A percentile compares a stretch with the other conserved stretches of the same genome.
Evolutionary conservation across 2,797 vertebrate species (phyloP).

Genomic region (Enteromius mattozi): DNA sequence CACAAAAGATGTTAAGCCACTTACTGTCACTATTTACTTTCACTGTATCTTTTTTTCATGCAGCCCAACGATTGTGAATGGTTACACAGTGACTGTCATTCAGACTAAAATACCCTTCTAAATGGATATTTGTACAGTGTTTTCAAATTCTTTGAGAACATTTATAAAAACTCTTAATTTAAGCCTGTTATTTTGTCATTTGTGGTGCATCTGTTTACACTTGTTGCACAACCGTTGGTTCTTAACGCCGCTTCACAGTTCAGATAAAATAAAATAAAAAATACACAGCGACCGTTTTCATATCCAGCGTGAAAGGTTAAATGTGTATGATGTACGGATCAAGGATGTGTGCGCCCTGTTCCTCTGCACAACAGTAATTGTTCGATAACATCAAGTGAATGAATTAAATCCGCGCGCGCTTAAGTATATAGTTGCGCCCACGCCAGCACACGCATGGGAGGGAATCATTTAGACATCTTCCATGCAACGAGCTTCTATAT

Average conservation of each 20-base stretch:
- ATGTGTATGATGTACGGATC: neutral
- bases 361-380: neutral
- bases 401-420: neutral
- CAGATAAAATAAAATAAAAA: neutral
- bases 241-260: constrained; percentile 53
- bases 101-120: neutral
- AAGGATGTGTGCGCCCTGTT: neutral
- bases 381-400: constrained; percentile 41
- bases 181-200: neutral
- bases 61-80: neutral
- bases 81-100: neutral
- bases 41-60: neutral
- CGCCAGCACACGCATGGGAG: neutral
- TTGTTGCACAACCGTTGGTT: constrained; percentile 12
- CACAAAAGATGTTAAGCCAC: neutral
- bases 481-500: neutral
- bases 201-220: constrained; percentile 9
- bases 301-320: neutral
- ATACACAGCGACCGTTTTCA: constrained; percentile 32
- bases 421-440: neutral
- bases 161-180: neutral
- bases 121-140: neutral
- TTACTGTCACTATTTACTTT: neutral
- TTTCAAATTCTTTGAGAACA: neutral
- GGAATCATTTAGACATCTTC: neutral